Base-by-base conservation (phyloP, 2,113 vertebrate genomes). In the Melanotaenia duboulayi region DNA sequence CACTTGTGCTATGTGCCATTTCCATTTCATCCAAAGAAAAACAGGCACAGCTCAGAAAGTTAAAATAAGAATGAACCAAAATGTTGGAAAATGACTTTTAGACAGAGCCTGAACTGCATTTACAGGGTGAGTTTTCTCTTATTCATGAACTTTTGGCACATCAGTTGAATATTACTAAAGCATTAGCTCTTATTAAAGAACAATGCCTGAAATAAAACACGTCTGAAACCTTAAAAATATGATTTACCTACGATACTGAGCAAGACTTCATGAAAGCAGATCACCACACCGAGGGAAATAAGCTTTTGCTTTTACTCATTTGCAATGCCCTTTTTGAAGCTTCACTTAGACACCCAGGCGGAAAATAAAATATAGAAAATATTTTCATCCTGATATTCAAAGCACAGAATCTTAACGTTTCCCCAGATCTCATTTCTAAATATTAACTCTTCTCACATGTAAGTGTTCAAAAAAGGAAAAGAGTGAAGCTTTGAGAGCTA, bases 211-310 rank as follows among this genome's bases (percentile, higher is more conserved):
- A 52, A 40, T 0, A 8, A 3, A 65, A 65, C 32, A 52, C n/a
- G n/a, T 54, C 12, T 20, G 1, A 52, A 23, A 14, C 12, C 13
- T 16, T 11, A 4, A 57, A 57, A 37, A 20, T 37, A 37, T 42
- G 20, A 13, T 14, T 20, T 32, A 32, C 14, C 1, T 51, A 19
- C 14, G 20, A 14, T 16, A 4, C 44, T 0, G 28, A 20, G 7
- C 5, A 13, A 19, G 25, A 56, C 17, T 39, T 32, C 25, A 19
- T 40, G 32, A 37, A 17, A 1, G 42, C 10, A 44, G 50, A 1
- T n/a, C 4, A 7, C 8, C 8, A 4, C 39, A 19, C 11, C n/a
- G 32, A 16, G 7, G 14, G 16, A 7, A 7, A 1, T 6, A 11
- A 9, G 11, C 17, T 14, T 63, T 24, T 22, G 25, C 16, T 13